These are phyloP conservation scores for Pteropus alecto DNA, from an alignment of 2,113 vertebrate genomes.

Conservation along the genomic window DNA sequence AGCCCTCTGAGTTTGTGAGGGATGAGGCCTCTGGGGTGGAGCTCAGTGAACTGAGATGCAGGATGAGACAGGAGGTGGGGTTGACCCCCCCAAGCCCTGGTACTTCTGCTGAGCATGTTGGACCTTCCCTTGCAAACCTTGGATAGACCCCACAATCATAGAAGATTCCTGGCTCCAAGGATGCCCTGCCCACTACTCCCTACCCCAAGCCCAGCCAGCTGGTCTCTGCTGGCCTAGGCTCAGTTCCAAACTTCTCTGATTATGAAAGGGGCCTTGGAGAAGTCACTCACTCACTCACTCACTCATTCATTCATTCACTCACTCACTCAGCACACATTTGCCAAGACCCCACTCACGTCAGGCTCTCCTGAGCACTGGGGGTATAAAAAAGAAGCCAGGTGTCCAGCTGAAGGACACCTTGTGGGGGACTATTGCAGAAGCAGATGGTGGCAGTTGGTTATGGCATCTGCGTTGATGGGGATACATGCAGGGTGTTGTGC, in stretches of 20 bases:
- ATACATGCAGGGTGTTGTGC: rapidly evolving
- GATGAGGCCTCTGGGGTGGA: rapidly evolving
- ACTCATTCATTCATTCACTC: not conserved
- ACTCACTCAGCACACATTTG: not conserved
- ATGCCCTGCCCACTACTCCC: rapidly evolving
- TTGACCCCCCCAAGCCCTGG: not conserved
- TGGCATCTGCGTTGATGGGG: not conserved
- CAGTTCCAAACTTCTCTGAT: not conserved
- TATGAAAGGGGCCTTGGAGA: not conserved
- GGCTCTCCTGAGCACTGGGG: too few relatives aligned
- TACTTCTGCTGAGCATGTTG: not conserved
- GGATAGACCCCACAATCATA: rapidly evolving
- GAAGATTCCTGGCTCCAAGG: not conserved
- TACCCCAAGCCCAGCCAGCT: not conserved
- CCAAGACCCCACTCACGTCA: not conserved
- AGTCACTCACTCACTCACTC: not conserved
- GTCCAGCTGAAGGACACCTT: not conserved
- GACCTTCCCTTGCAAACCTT: not conserved
- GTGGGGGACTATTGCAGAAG: not conserved
- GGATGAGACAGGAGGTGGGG: not conserved
- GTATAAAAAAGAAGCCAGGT: not conserved
- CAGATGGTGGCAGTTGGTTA: not conserved
- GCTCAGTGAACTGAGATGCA: rapidly evolving
- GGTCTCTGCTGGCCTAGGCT: not conserved
- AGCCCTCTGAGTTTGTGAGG: not conserved